Conservation (phyloP, 2,888 invertebrate genomes). For the Laspeyria flexula region DNA sequence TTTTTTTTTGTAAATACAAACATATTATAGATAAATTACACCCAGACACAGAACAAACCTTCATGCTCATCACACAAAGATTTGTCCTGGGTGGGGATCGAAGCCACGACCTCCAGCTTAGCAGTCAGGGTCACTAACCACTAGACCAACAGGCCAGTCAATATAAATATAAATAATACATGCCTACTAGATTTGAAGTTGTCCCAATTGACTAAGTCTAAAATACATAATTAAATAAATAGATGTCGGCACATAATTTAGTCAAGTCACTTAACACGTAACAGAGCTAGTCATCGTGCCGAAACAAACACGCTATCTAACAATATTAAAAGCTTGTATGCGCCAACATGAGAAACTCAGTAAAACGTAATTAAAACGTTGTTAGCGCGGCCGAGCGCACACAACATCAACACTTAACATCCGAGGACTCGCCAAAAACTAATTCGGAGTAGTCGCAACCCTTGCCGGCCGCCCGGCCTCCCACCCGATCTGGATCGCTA, state of each 20-base stretch:
- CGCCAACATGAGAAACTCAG: slow-evolving; percentile 55
- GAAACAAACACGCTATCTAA: slow-evolving; percentile 51
- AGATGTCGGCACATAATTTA: slow-evolving; percentile 21
- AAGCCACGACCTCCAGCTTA: too few species aligned
- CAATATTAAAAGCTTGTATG: slow-evolving; percentile 61
- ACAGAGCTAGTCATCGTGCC: slow-evolving; percentile 52
- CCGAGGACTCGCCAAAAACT: slow-evolving; percentile 72
- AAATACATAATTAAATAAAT: slow-evolving; percentile 26
- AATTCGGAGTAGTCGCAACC: slow-evolving; percentile 61
- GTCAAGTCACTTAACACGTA: slow-evolving; percentile 42
- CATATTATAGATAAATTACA: too few species aligned
- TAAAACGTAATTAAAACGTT: slow-evolving; percentile 74
- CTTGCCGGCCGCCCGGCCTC: too few species aligned
- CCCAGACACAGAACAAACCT: too few species aligned
- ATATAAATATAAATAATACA: too few species aligned
- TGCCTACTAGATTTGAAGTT: too few species aligned
- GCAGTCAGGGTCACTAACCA: too few species aligned
- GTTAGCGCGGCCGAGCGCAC: slow-evolving; percentile 65
- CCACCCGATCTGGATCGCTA: slow-evolving; percentile 47
- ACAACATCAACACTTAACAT: slow-evolving; percentile 69
- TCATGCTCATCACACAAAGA: too few species aligned
- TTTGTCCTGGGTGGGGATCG: too few species aligned
- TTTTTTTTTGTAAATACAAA: too few species aligned
- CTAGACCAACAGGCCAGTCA: too few species aligned
- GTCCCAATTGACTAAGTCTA: slow-evolving; percentile 17